Evolutionary conservation across 2,888 invertebrate genomes (phyloP).

Genomic region (Drosophila subquinaria): DNA sequence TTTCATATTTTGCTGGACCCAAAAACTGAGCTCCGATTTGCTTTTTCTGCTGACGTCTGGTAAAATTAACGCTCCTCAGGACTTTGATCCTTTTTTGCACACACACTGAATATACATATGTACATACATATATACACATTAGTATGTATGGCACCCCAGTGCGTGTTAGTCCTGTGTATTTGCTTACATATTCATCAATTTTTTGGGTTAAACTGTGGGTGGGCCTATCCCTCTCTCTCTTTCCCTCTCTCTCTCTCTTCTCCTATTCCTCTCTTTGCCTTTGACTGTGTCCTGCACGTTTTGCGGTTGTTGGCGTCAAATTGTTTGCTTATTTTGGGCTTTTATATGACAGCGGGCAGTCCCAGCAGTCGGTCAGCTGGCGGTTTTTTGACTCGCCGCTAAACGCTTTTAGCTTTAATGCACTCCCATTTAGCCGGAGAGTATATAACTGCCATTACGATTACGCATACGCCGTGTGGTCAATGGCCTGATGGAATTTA

Average conservation of each 20-base stretch:
- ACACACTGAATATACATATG: neutral
- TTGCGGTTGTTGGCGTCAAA: constrained; percentile 78
- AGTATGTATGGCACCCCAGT: constrained; percentile 53
- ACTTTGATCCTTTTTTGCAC: constrained; percentile 75
- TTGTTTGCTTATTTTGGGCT: constrained; percentile 78
- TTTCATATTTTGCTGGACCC: constrained; percentile 61
- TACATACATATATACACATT: constrained; percentile 21
- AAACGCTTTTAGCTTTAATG: constrained; percentile 78
- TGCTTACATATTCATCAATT: constrained; percentile 81
- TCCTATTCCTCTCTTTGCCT: neutral
- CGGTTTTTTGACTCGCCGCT: constrained; percentile 61
- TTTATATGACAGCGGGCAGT: constrained; percentile 74
- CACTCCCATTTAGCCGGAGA: constrained; percentile 64
- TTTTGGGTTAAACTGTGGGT: constrained; percentile 76
- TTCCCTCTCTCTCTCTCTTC: too few species aligned
- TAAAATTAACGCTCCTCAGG: constrained; percentile 77
- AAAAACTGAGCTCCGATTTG: constrained; percentile 54
- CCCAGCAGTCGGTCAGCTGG: constrained; percentile 71
- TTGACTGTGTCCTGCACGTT: constrained; percentile 60
- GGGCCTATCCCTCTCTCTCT: constrained; percentile 9
- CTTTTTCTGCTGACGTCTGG: constrained; percentile 77
- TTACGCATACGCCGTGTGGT: constrained; percentile 74
- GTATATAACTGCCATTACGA: constrained; percentile 73
- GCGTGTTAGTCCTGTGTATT: constrained; percentile 70
- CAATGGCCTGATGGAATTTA: constrained; percentile 39